phyloP scores from a whole-genome alignment of 2,888 invertebrate species.

The Lasioglossum pauxillum region DNA sequence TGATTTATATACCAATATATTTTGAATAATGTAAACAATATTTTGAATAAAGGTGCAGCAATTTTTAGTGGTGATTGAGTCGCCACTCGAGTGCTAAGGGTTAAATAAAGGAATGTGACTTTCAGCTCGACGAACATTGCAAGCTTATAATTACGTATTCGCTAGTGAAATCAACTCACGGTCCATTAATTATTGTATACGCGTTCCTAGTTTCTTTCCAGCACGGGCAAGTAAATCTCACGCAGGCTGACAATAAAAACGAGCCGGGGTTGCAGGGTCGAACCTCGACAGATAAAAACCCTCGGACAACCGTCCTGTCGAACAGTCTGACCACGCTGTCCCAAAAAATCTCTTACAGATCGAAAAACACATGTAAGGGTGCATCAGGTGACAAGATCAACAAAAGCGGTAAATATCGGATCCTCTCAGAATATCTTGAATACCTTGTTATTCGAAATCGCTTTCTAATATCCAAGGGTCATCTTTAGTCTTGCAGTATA shows the following conservation, averaged over 20 bases:
- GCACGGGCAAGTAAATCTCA: conserved; percentile 57
- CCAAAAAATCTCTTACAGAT: conserved; percentile 57
- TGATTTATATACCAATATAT: no score
- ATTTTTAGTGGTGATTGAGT: no score
- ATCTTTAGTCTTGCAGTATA: neutral
- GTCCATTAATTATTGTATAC: neutral
- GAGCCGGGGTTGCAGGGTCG: conserved; percentile 30
- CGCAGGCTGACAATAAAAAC: conserved; percentile 56
- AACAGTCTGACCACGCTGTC: conserved; percentile 71
- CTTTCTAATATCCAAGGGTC: neutral
- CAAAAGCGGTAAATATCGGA: conserved; percentile 68
- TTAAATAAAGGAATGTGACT: neutral
- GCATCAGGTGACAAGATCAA: conserved; percentile 77
- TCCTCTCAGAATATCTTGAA: neutral
- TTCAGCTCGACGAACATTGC: neutral
- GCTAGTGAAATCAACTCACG: neutral
- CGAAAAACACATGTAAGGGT: conserved; percentile 76
- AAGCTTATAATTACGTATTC: neutral
- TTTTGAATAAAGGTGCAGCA: no score
- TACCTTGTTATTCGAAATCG: neutral
- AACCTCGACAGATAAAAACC: conserved; percentile 23
- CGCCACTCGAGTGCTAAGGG: no score
- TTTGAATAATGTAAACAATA: no score
- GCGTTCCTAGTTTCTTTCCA: conserved; percentile 54
- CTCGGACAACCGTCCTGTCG: conserved; percentile 61